Percentiles rank a stretch among this genome's conserved stretches.
phyloP scores from a whole-genome alignment of 2,113 vertebrate genomes.

The Furnarius figulus region DNA sequence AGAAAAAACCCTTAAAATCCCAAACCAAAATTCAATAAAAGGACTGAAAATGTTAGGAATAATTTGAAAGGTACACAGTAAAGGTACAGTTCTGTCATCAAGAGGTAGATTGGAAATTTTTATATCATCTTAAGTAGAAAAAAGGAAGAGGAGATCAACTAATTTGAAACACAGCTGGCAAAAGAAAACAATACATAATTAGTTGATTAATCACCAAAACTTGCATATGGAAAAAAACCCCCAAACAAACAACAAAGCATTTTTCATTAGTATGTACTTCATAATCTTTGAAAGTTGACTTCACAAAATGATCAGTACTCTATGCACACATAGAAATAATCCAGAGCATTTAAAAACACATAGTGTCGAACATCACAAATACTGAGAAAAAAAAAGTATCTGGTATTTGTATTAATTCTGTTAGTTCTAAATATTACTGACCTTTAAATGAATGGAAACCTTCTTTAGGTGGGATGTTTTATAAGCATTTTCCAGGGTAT shows the following conservation, averaged over 20 bases:
- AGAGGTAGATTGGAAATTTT: background rate
- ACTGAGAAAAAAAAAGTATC: background rate
- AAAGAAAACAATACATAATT: background rate
- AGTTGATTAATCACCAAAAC: background rate
- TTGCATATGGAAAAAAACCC: background rate
- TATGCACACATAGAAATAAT: background rate
- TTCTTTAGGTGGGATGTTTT: background rate
- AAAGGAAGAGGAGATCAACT: background rate
- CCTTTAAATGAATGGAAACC: background rate
- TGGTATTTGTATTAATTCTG: background rate
- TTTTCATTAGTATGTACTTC: background rate
- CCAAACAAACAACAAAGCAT: no score
- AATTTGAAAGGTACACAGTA: background rate
- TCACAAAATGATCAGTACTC: background rate
- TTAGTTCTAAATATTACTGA: background rate
- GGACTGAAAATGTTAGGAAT: background rate
- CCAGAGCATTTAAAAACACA: background rate
- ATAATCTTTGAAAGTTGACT: background rate
- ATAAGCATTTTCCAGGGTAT: background rate
- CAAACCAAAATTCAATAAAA: background rate
- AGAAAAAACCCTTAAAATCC: background rate
- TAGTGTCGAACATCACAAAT: accelerated
- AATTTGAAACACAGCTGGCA: background rate
- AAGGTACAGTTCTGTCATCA: background rate
- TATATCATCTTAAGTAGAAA: background rate